Conservation (phyloP, 1,140 invertebrate genomes). For the Eumaeus atala region DNA sequence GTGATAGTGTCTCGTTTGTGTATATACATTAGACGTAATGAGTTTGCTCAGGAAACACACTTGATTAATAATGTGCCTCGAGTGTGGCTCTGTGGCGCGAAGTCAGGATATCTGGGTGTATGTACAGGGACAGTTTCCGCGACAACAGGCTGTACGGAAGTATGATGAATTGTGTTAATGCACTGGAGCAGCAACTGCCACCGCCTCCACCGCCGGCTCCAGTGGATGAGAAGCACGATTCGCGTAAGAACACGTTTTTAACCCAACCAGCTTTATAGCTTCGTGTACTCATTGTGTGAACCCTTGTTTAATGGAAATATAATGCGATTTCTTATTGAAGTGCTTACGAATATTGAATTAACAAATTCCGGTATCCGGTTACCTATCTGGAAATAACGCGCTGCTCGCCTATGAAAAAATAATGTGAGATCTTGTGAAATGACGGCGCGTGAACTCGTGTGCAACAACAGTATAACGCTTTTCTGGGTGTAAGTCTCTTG, state of each 20-base stretch:
- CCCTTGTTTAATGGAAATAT: background rate
- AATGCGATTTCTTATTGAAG: background rate
- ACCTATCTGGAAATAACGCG: too few relatives aligned
- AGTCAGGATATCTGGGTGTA: slow-evolving; percentile 13
- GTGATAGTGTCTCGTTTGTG: too few relatives aligned
- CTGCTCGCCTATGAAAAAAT: too few relatives aligned
- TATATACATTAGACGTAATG: too few relatives aligned
- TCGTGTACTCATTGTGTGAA: slow-evolving; percentile 4
- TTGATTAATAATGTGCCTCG: background rate
- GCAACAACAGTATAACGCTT: too few relatives aligned
- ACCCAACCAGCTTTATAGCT: slow-evolving; percentile 15
- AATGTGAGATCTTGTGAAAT: too few relatives aligned
- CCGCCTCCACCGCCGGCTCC: slow-evolving; percentile 83
- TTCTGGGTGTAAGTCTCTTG: too few relatives aligned
- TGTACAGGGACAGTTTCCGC: slow-evolving; percentile 70
- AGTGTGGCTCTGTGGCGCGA: slow-evolving; percentile 18
- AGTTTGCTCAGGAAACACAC: too few relatives aligned
- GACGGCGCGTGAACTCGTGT: too few relatives aligned
- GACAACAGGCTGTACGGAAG: slow-evolving; percentile 80
- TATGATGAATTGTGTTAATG: slow-evolving; percentile 90
- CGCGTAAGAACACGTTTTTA: slow-evolving; percentile 78
- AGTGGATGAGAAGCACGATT: slow-evolving; percentile 86
- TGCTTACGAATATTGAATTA: too few relatives aligned
- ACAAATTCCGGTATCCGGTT: too few relatives aligned
- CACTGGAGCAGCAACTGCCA: slow-evolving; percentile 84